A percentile compares a stretch with the other conserved stretches of the same genome.
These are phyloP conservation scores for Torymus tubicola DNA, from an alignment of 2,888 invertebrate genomes.

Conservation along the genomic window DNA sequence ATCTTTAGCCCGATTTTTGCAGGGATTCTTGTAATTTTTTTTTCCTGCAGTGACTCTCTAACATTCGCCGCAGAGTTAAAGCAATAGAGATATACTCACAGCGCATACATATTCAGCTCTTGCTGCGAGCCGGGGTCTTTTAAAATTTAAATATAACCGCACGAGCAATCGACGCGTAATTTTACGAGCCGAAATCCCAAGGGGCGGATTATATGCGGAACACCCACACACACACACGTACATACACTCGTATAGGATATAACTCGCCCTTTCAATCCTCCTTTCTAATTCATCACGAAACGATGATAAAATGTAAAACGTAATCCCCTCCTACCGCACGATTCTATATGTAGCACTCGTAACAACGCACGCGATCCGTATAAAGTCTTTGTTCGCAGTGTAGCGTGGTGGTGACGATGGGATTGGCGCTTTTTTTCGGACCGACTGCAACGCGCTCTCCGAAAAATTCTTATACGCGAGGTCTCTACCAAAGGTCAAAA, in stretches of 20 bases:
- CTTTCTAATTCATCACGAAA: slow-evolving; percentile 37
- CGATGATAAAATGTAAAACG: slow-evolving; percentile 17
- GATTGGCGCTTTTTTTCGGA: slow-evolving; percentile 6
- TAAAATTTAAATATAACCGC: slow-evolving; percentile 37
- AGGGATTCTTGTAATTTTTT: too few species aligned
- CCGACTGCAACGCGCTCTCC: not conserved
- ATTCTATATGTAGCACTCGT: too few species aligned
- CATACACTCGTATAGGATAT: too few species aligned
- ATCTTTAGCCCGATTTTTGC: too few species aligned
- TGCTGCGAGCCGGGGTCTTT: slow-evolving; percentile 36
- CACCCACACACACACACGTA: not conserved
- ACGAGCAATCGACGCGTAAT: slow-evolving; percentile 23
- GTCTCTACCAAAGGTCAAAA: slow-evolving; percentile 22
- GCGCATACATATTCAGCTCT: slow-evolving; percentile 6
- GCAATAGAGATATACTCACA: not conserved
- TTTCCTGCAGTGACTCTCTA: too few species aligned
- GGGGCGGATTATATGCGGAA: slow-evolving; percentile 5
- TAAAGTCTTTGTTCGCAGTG: not conserved
- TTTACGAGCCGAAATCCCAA: slow-evolving; percentile 26
- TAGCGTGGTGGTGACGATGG: not conserved
- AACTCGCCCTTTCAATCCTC: slow-evolving; percentile 13
- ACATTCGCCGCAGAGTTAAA: too few species aligned
- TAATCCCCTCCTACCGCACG: not conserved
- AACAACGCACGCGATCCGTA: not conserved
- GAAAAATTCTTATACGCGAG: slow-evolving; percentile 42